Evolutionary conservation across 2,113 vertebrate genomes (phyloP), one percentile per base, ranked within the genome.

Genomic region (Stegastes partitus): DNA sequence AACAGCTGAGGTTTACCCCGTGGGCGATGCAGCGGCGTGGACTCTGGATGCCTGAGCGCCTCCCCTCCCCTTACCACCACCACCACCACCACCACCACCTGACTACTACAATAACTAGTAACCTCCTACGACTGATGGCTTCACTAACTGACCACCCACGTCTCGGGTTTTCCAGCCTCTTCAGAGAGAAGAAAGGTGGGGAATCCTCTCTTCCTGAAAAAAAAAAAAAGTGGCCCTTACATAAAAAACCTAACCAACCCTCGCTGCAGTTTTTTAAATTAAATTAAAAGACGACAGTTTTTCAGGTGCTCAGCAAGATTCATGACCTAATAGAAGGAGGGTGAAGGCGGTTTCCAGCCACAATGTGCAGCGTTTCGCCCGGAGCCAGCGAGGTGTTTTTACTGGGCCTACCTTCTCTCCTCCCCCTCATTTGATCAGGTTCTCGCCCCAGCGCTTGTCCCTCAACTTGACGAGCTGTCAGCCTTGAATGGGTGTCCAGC

Each of bases 71-170:
- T 14, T 23, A 44, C 53, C 28, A 9, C 16, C 26, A 22, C n/a
- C 10, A 16, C 18, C 28, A 44, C 53, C 28, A 9, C 16, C 26
- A 22, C n/a, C 21, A 39, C 50, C 25, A 75, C 39, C 67, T 84
- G 77, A 87, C 91, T 62, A 71, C 65, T 45, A 76, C 81, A 86
- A 87, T 84, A 81, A 91, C 80, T 16, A 58, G 54, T 63, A 76
- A 76, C 68, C 82, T 87, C 81, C 50, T 26, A 57, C 59, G 9
- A 65, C 75, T 85, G 80, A 91, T 71, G 89, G 69, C 87, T 91
- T 91, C 80, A 91, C 82, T 87, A 71, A 68, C 81, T 81, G 87
- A 87, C 88, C 84, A 87, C 85, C 83, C 78, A 87, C 82, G 31
- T 39, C 61, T 81, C 8, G 5, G 3, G 28, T 16, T 66, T 34